phyloP scores from a whole-genome alignment of 2,113 vertebrate species.

The Lagenorhynchus albirostris region DNA sequence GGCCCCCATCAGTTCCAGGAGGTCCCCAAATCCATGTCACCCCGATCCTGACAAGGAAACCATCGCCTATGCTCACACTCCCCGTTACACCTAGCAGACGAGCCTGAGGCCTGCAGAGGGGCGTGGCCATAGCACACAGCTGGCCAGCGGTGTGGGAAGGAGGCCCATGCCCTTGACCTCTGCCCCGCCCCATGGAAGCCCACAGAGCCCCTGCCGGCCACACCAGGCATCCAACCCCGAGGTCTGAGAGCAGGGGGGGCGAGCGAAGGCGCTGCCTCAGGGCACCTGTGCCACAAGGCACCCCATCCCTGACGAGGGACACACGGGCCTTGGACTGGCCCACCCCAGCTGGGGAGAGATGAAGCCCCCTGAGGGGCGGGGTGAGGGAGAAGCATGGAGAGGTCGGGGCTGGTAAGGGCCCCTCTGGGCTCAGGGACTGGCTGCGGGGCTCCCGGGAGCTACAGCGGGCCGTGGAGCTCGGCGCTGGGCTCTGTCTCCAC shows the following conservation, averaged over 20 bases:
- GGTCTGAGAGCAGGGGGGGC: background rate
- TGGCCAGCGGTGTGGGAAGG: background rate
- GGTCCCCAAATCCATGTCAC: background rate
- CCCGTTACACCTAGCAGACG: background rate
- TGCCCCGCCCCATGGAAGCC: background rate
- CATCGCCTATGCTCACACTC: fast-evolving
- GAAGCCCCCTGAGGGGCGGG: background rate
- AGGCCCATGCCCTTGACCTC: background rate
- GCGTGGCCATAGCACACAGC: background rate
- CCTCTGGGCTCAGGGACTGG: background rate
- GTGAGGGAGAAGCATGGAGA: background rate
- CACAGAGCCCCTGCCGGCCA: background rate
- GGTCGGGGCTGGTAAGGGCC: background rate
- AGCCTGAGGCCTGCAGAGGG: background rate
- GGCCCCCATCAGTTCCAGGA: background rate
- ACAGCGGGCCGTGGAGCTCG: background rate
- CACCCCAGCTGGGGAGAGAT: background rate
- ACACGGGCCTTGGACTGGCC: background rate
- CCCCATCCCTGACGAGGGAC: background rate
- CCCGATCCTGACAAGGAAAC: background rate
- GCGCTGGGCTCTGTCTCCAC: background rate
- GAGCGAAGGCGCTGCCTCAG: background rate
- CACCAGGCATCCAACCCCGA: fast-evolving
- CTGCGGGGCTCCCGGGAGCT: background rate
- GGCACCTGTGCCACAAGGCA: background rate